Evolutionary conservation across 2,113 vertebrate species (phyloP).

Genomic region (Neogobius melanostomus): DNA sequence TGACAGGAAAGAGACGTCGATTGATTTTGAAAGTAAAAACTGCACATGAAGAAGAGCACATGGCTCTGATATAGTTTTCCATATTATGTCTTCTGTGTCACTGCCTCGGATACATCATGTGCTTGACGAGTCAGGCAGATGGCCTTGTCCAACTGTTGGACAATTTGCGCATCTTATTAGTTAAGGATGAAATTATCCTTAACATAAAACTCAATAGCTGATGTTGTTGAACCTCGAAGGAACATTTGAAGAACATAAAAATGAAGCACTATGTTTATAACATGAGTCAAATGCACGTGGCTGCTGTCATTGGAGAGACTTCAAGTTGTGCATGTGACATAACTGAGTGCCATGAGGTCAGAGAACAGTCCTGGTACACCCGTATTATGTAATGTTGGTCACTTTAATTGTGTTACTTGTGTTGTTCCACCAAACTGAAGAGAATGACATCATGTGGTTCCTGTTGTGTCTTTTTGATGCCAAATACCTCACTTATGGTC

Average conservation of each 20-base stretch:
- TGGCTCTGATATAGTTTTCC: no score
- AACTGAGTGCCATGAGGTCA: background rate
- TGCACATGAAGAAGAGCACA: background rate
- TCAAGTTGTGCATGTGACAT: background rate
- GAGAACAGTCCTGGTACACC: background rate
- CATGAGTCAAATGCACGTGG: background rate
- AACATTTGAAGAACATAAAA: background rate
- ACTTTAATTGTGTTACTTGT: no score
- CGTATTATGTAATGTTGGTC: no score
- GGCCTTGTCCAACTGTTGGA: constrained; percentile 1
- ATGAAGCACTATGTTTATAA: background rate
- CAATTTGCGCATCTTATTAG: background rate
- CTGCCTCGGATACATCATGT: background rate
- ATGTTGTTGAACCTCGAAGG: background rate
- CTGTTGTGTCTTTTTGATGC: no score
- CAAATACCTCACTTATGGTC: no score
- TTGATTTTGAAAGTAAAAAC: no score
- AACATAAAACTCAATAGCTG: background rate
- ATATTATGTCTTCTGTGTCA: background rate
- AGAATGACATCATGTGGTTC: no score
- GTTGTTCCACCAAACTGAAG: no score
- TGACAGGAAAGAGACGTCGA: no score
- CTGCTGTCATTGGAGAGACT: constrained; percentile 5
- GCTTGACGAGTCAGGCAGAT: constrained; percentile 1
- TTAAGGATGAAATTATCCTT: background rate